Evolutionary conservation across 2,113 vertebrate species (phyloP), one percentile per base, ranked within the genome.

Genomic region (Plectropomus leopardus): DNA sequence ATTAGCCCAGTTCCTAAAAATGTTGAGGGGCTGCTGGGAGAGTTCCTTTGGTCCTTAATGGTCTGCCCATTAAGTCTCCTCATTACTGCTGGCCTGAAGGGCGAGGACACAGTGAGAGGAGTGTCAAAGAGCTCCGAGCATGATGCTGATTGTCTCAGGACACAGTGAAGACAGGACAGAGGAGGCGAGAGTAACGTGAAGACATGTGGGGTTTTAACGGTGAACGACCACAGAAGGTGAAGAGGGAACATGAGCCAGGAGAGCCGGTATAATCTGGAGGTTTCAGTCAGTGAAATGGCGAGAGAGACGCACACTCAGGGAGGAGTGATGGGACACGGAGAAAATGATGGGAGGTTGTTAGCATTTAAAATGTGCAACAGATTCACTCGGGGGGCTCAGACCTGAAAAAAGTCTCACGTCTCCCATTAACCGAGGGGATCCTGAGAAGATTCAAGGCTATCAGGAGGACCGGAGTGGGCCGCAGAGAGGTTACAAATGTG

Each of bases 221-320:
- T 9, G 44, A 64, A n/a, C 36, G 21, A 13, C 44, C 1, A 2
- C 21, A 5, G 58, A 50, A 45, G 59, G 58, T 45, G 77, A 45
- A 60, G 63, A 74, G 53, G 55, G 32, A 69, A 71, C 36, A 84
- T 72, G 65, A 82, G 67, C 61, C 61, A 50, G 68, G 19, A 76
- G 71, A 76, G 82, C 34, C 23, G 0, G 3, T 11, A 2, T 17
- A 51, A 76, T 76, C 55, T 55, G 40, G 6, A 76, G 70, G 65
- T 57, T 71, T 81, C n/a, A 17, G 58, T 44, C 61, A 11, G 17
- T 63, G 9, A 48, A 53, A 40, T 3, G n/a, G 10, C 4, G 64
- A 51, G 48, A 32, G 2, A 23, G 17, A 17, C 4, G 9, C 17
- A 48, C 7, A 10, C 82, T 60, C 59, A 1, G 60, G 0, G 50